Conservation (phyloP, 2,113 vertebrate genomes). For the human (Homo sapiens) region DNA sequence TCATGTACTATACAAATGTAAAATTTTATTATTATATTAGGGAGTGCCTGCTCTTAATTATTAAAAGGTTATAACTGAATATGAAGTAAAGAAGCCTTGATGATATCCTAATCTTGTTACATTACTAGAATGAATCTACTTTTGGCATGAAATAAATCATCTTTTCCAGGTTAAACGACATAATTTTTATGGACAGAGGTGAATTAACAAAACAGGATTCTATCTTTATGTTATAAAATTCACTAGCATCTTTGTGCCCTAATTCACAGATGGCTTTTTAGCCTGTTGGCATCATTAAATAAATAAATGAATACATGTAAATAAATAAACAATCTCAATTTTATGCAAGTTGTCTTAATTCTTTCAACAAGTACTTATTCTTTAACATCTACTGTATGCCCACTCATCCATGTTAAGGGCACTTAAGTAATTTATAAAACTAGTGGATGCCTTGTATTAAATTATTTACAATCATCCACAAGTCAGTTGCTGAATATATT, state of each 20-base stretch:
- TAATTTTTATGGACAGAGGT: neutral
- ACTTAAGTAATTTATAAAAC: neutral
- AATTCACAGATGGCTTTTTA: neutral
- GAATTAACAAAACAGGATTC: neutral
- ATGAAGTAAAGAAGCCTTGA: neutral
- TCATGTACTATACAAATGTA: neutral
- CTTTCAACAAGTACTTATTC: neutral
- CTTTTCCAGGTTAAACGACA: neutral
- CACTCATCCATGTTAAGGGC: neutral
- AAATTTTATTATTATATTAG: neutral
- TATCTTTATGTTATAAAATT: neutral
- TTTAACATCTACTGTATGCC: neutral
- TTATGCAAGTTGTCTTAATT: neutral
- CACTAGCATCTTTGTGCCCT: neutral
- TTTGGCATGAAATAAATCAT: neutral
- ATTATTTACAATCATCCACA: slow-evolving; percentile 5
- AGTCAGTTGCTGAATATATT: neutral
- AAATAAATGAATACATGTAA: neutral
- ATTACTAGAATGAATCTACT: neutral
- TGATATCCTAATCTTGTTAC: neutral
- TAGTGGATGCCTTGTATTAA: neutral
- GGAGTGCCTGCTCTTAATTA: neutral
- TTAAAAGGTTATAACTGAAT: neutral
- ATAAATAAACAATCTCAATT: neutral
- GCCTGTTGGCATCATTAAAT: neutral